Percentiles rank a stretch among this genome's conserved stretches.
These are phyloP conservation scores for Poecile montanus DNA, from an alignment of 2,797 vertebrate genomes.

Conservation along the genomic window DNA sequence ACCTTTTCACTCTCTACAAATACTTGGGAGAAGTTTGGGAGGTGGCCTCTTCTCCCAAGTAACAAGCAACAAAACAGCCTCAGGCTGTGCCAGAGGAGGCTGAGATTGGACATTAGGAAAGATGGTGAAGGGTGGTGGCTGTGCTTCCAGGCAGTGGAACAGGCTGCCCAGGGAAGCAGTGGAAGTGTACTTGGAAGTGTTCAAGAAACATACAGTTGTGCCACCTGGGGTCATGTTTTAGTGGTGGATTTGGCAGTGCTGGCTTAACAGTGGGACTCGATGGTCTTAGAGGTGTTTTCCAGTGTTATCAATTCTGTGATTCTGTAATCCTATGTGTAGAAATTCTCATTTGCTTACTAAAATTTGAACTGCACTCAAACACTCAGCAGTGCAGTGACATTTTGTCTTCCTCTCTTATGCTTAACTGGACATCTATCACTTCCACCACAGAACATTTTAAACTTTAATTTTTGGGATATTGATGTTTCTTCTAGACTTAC, in stretches of 20 bases:
- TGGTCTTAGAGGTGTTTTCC: background rate
- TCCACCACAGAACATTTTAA: background rate
- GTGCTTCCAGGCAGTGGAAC: background rate
- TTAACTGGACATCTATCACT: background rate
- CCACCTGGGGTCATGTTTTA: background rate
- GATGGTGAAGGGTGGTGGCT: background rate
- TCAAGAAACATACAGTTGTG: background rate
- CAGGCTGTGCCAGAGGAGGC: background rate
- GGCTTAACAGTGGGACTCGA: background rate
- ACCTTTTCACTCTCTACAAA: background rate
- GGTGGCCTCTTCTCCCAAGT: background rate
- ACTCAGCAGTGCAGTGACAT: background rate
- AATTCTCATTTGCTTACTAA: background rate
- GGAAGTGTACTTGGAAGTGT: background rate
- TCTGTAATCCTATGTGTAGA: background rate
- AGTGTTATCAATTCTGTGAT: background rate
- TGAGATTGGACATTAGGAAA: background rate
- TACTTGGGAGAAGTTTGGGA: background rate
- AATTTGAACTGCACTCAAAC: background rate
- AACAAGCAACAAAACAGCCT: background rate
- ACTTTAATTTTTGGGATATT: background rate
- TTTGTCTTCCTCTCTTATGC: background rate
- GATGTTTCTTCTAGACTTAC: slow-evolving; percentile 28
- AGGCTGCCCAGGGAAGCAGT: background rate
- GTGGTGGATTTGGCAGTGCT: background rate